Conservation (phyloP, 2,113 vertebrate genomes). For the Panurus biarmicus region DNA sequence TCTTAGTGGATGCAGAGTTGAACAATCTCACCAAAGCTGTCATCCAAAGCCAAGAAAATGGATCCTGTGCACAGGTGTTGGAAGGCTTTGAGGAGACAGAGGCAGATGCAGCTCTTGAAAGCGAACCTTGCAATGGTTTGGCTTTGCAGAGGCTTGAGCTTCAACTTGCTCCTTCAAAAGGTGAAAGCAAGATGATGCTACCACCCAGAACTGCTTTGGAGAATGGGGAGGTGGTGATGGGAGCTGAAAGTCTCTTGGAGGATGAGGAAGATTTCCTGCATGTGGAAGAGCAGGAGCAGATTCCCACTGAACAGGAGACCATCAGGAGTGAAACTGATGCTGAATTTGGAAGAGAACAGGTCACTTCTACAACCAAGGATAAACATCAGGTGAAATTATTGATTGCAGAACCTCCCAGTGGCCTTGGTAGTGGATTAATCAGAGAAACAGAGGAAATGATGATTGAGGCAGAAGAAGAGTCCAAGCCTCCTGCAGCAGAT, state of each 20-base stretch:
- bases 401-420: not conserved
- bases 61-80: not conserved
- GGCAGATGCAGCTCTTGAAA: not conserved
- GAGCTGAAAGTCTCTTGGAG: not conserved
- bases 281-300: not conserved
- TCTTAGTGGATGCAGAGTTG: constrained; percentile 78
- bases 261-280: not conserved
- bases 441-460: not conserved
- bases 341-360: not conserved
- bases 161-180: not conserved
- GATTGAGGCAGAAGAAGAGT: not conserved
- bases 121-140: not conserved
- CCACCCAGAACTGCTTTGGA: not conserved
- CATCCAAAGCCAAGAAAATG: not conserved
- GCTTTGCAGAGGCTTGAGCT: not conserved
- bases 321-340: not conserved
- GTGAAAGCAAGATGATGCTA: not conserved
- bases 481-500: not conserved
- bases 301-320: not conserved
- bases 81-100: not conserved
- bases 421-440: not conserved
- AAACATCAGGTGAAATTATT: not conserved
- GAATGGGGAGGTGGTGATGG: not conserved
- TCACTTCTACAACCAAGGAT: not conserved
- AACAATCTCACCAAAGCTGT: constrained; percentile 14